These are phyloP conservation scores for Tyrophagus putrescentiae DNA, from an alignment of 1,140 invertebrate genomes.

Conservation along the genomic window DNA sequence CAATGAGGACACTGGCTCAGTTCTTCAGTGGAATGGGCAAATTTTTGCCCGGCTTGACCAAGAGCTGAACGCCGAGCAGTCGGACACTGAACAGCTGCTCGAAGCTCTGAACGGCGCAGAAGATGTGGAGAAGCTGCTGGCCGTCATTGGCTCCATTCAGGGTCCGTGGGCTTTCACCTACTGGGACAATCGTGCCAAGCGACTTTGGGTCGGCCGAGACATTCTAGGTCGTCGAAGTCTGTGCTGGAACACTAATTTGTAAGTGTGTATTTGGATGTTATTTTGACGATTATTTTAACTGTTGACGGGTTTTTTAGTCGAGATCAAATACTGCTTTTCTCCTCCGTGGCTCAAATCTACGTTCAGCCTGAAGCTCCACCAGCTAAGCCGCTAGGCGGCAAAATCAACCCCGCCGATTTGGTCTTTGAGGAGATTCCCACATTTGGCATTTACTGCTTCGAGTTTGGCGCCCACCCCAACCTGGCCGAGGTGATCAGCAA, in stretches of 20 bases:
- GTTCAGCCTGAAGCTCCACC: not conserved
- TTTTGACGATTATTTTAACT: not conserved
- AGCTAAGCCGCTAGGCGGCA: not conserved
- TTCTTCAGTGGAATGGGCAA: conserved; percentile 67
- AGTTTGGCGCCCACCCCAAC: conserved; percentile 34
- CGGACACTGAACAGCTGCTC: conserved; percentile 18
- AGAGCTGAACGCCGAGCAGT: conserved; percentile 7
- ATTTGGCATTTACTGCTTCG: conserved; percentile 48
- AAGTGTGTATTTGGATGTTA: conserved; percentile 16
- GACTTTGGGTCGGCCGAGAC: conserved; percentile 70
- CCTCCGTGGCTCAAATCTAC: not conserved
- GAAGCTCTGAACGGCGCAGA: not conserved
- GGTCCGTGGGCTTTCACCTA: conserved; percentile 74
- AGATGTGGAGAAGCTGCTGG: conserved; percentile 32
- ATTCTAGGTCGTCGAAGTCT: conserved; percentile 66
- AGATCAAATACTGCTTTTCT: conserved; percentile 2
- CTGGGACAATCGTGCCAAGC: conserved; percentile 44
- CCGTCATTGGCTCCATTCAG: conserved; percentile 42
- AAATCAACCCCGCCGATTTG: not conserved
- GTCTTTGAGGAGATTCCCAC: conserved; percentile 52
- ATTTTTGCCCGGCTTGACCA: conserved; percentile 42
- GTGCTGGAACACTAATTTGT: conserved; percentile 39
- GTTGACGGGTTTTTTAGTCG: not conserved
- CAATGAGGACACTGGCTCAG: conserved; percentile 39
- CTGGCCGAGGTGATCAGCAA: not conserved